Base-by-base conservation (phyloP, 37 sponge, comb jelly and placozoan species). In the Chondrosia reniformis region DNA sequence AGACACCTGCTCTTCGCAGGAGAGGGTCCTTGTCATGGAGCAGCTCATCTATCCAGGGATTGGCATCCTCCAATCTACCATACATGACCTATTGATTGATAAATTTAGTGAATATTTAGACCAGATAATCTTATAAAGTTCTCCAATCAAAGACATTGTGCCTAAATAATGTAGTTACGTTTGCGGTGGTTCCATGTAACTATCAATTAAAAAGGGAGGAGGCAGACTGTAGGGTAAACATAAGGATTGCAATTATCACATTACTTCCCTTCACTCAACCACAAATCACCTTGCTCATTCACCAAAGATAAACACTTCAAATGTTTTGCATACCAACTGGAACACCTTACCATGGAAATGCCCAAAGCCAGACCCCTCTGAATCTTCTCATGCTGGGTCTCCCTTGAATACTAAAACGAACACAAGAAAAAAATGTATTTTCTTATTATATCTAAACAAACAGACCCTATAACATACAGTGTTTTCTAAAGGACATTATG, bases 371-470 rank as follows among this genome's bases (percentile, higher is more conserved):
- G 85, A 13, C 99, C 99, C 56, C 96, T 63, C 52, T 89, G 92
- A 21, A 99, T 99, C 83, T 99, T 99, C 82, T 95, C 99, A 76
- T 99, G 99, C 42, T 95, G 96, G 0, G 99, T 99, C 43, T 95
- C 96, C 31, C 87, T 63, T 27, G 94, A 86, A 83, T 99, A 99
- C 89, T 94, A 55, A 21, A 83, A 10, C 30, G 52, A 41, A 5
- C 45, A n/a, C n/a, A n/a, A n/a, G n/a, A 15, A 80, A 6, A 34
- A 79, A 30, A 79, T 10, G 27, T 19, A 66, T 9, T 63, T 63
- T 71, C 10, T 63, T 25, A n/a, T 25, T 12, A n/a, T 27, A 12
- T 25, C 15, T 52, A 52, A 52, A 21, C 25, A 9, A 63, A 63
- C 8, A 63, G 10, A 63, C 33, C 10, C 65, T 22, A 17, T 10